A percentile compares a stretch with the other conserved stretches of the same genome.
These are phyloP conservation scores for Daboia siamensis DNA, from an alignment of 2,113 vertebrate species.

Conservation along the genomic window DNA sequence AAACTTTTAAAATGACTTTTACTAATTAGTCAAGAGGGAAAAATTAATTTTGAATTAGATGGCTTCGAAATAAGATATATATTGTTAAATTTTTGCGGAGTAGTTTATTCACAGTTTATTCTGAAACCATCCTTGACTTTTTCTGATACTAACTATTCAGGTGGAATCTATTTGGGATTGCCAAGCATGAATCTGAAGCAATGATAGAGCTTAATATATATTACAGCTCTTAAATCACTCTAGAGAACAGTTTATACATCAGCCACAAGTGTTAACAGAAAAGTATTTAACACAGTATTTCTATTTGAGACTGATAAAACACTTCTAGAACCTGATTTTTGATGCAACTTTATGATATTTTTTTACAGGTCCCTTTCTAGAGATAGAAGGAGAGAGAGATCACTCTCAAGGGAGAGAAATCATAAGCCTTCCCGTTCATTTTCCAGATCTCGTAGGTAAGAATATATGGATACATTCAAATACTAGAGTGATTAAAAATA, in stretches of 20 bases:
- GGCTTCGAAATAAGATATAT: background rate
- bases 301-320: background rate
- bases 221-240: background rate
- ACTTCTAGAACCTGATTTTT: background rate
- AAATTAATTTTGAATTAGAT: background rate
- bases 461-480: background rate
- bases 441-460: slow-evolving; percentile 92
- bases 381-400: slow-evolving; percentile 91
- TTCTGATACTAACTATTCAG: background rate
- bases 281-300: background rate
- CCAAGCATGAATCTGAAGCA: background rate
- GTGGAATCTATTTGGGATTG: background rate
- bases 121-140: background rate
- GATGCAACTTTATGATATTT: background rate
- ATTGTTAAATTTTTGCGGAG: background rate
- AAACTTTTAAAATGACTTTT: background rate
- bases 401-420: slow-evolving; percentile 90
- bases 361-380: slow-evolving; percentile 86
- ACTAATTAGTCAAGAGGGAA: background rate
- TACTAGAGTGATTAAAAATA: background rate
- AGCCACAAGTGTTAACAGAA: background rate
- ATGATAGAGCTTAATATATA: background rate
- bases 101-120: background rate
- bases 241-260: background rate
- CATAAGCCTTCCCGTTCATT: slow-evolving; percentile 92